These are phyloP conservation scores for Folsomia manolachei DNA, from an alignment of 2,888 invertebrate species.

Conservation along the genomic window DNA sequence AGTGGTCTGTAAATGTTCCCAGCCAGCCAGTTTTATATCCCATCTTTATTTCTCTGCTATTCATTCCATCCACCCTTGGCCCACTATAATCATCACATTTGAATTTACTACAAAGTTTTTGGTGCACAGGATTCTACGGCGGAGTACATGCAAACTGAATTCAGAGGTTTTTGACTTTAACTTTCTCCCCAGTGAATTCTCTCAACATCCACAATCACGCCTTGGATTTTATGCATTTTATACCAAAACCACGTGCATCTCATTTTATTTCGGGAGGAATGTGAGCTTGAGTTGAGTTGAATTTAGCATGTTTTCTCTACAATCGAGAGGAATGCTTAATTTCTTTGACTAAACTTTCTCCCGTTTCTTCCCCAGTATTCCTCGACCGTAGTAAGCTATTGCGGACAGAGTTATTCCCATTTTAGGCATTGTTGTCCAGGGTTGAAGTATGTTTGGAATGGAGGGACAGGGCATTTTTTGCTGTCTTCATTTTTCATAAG, in stretches of 20 bases:
- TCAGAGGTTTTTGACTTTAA: no score
- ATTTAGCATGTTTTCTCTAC: background rate
- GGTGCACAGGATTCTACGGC: background rate
- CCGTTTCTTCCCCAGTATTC: background rate
- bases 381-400: no score
- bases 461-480: no score
- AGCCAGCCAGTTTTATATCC: conserved; percentile 9
- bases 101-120: background rate
- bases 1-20: conserved; percentile 10
- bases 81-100: background rate
- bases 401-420: no score
- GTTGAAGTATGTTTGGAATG: no score
- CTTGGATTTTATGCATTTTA: background rate
- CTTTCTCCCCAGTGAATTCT: background rate
- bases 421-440: no score
- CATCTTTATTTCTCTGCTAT: background rate
- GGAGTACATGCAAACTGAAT: no score
- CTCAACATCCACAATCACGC: background rate
- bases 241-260: background rate
- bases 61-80: background rate
- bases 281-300: no score
- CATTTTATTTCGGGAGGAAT: background rate
- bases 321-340: background rate
- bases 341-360: no score
- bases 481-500: background rate